phyloP scores from a whole-genome alignment of 2,797 vertebrate genomes.

The Manis javanica region DNA sequence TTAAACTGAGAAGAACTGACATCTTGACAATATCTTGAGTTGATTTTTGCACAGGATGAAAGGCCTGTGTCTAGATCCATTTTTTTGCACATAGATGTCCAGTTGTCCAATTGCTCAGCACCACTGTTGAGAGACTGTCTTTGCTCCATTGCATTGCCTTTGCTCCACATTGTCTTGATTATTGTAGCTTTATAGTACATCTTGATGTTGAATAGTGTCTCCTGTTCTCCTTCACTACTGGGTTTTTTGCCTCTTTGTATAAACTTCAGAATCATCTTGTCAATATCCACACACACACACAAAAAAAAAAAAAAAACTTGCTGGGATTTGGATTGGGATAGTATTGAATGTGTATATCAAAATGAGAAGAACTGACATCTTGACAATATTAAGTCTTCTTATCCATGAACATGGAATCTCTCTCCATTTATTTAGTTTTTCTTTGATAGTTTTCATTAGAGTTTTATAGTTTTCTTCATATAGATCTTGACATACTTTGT shows the following conservation, averaged over 20 bases:
- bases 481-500: not conserved
- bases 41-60: not conserved
- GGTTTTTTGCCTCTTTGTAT: not conserved
- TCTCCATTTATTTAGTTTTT: not conserved
- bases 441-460: not conserved
- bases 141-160: not conserved
- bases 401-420: not conserved
- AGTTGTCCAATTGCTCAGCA: not conserved
- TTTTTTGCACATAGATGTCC: not conserved
- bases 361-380: not conserved
- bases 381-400: not conserved
- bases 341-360: not conserved
- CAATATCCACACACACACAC: not conserved
- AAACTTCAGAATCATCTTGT: not conserved
- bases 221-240: not conserved
- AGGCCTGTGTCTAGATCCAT: not conserved
- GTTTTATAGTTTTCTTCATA: not conserved
- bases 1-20: not conserved
- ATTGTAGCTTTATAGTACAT: not conserved
- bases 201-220: not conserved
- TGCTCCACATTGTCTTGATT: not conserved
- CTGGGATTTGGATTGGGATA: not conserved
- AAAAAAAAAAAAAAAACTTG: not conserved
- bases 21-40: not conserved
- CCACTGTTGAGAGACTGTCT: not conserved